Evolutionary conservation across 2,888 invertebrate species (phyloP).

Genomic region (Philereme transversata): DNA sequence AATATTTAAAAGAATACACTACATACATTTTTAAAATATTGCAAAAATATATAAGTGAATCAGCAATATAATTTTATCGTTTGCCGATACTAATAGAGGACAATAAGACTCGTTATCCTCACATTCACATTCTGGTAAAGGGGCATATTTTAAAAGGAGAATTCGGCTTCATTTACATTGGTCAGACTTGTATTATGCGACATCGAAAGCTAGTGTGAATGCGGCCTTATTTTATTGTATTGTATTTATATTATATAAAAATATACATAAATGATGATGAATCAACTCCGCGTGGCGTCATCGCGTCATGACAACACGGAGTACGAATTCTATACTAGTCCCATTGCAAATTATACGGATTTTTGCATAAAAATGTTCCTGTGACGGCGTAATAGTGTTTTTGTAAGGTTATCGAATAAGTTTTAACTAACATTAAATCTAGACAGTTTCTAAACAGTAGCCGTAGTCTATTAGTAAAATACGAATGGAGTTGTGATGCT

Average conservation of each 20-base stretch:
- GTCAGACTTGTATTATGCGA: slow-evolving; percentile 65
- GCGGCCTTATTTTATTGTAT: slow-evolving; percentile 69
- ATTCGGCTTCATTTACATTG: slow-evolving; percentile 72
- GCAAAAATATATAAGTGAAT: too few relatives aligned
- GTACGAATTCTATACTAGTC: slow-evolving; percentile 76
- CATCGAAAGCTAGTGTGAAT: slow-evolving; percentile 78
- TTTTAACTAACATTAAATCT: slow-evolving; percentile 63
- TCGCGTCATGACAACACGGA: slow-evolving; percentile 61
- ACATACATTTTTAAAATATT: too few relatives aligned
- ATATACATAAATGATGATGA: slow-evolving; percentile 52
- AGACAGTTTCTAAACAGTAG: slow-evolving; percentile 51
- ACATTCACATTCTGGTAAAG: too few relatives aligned
- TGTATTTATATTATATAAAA: slow-evolving; percentile 54
- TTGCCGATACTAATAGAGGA: too few relatives aligned
- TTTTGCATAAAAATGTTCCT: slow-evolving; percentile 80
- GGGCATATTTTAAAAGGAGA: slow-evolving; percentile 72
- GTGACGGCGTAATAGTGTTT: slow-evolving; percentile 77
- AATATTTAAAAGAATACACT: slow-evolving; percentile 16
- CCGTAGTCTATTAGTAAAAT: slow-evolving; percentile 45
- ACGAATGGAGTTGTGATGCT: slow-evolving; percentile 46
- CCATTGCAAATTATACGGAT: slow-evolving; percentile 80
- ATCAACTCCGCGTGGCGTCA: slow-evolving; percentile 60
- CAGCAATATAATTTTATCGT: too few relatives aligned
- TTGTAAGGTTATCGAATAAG: slow-evolving; percentile 71
- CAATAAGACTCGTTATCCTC: too few relatives aligned